Evolutionary conservation across 2,113 vertebrate genomes (phyloP).

Genomic region (Nerophis ophidion): DNA sequence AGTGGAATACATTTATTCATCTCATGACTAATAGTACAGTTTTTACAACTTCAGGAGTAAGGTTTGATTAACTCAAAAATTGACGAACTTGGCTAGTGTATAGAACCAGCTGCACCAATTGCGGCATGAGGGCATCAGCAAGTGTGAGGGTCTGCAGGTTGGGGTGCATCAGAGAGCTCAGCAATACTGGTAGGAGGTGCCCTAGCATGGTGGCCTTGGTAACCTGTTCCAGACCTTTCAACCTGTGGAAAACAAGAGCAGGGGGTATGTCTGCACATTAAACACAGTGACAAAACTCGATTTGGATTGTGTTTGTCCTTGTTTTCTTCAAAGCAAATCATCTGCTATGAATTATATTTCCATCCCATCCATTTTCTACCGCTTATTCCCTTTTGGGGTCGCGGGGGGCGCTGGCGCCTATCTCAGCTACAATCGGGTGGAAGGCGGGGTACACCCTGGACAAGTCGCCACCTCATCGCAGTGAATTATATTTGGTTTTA

Average conservation of each 20-base stretch:
- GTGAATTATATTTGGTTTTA: no score
- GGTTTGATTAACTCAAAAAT: not conserved
- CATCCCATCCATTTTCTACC: no score
- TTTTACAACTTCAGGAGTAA: no score
- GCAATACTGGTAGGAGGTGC: conserved; percentile 88
- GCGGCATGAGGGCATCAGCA: conserved; percentile 95
- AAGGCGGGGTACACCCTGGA: no score
- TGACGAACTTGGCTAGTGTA: conserved; percentile 90
- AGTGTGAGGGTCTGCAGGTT: conserved; percentile 92
- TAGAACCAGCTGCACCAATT: conserved; percentile 93
- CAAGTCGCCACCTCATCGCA: no score
- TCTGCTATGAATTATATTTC: no score
- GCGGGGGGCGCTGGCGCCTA: no score
- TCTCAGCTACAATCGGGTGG: no score
- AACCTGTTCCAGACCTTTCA: conserved; percentile 94
- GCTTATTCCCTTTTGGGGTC: no score
- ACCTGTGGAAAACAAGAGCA: conserved; percentile 59
- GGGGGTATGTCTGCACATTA: not conserved
- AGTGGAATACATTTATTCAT: not conserved
- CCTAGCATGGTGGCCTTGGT: conserved; percentile 97
- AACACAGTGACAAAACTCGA: not conserved
- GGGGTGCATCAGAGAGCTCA: conserved; percentile 96
- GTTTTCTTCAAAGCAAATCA: not conserved
- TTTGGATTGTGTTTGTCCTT: not conserved
- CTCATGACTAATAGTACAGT: no score